These are phyloP conservation scores for Masticophis lateralis DNA, from an alignment of 2,797 vertebrate species.

Conservation along the genomic window DNA sequence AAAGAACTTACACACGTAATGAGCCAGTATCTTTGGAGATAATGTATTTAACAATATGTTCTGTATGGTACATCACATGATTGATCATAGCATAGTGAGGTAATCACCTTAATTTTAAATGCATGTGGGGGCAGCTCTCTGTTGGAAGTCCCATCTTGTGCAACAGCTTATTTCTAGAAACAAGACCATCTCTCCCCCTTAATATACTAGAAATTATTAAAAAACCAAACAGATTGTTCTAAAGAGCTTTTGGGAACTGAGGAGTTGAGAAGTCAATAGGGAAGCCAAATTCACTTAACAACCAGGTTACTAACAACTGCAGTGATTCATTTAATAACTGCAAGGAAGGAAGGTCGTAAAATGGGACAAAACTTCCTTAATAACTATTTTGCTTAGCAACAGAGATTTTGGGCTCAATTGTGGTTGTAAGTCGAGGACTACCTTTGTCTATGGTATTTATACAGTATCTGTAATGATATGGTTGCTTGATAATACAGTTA, in stretches of 20 bases:
- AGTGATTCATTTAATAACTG: no score
- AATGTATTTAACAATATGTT: background rate
- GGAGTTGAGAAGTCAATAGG: background rate
- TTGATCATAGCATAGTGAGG: background rate
- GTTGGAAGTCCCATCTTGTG: background rate
- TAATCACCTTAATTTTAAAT: background rate
- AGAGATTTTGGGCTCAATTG: background rate
- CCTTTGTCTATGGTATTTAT: conserved; percentile 48
- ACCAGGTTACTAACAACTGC: no score
- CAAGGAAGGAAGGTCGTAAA: background rate
- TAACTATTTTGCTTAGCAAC: background rate
- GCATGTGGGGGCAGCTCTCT: background rate
- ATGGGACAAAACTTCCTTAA: background rate
- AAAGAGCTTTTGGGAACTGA: background rate
- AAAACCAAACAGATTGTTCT: background rate
- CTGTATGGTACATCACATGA: background rate
- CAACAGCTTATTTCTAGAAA: background rate
- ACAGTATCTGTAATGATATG: conserved; percentile 51
- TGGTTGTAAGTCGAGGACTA: background rate
- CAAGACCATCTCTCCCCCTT: background rate
- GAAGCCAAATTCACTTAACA: no score
- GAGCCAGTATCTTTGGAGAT: background rate
- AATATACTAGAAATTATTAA: background rate
- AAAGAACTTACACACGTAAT: background rate
- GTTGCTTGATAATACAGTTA: conserved; percentile 39